Evolutionary conservation across 37 sponge, comb jelly and placozoan genomes (phyloP).

Genomic region (Spongilla lacustris): DNA sequence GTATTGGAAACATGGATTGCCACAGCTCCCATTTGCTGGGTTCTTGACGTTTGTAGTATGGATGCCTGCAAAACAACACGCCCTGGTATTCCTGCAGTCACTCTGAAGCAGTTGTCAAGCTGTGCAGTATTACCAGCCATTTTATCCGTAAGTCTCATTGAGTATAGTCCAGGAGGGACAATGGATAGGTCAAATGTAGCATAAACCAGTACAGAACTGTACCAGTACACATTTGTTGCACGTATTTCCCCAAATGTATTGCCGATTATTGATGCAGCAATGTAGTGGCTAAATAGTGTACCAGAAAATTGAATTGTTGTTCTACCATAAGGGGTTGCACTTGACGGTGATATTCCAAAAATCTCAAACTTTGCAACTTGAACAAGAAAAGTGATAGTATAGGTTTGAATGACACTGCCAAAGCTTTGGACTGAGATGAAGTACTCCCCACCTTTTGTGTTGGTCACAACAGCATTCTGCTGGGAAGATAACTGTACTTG

Average conservation of each 20-base stretch:
- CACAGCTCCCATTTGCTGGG: background rate
- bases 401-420: background rate
- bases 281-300: conserved; percentile 18
- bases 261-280: background rate
- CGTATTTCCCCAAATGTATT: background rate
- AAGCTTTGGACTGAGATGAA: conserved; percentile 21
- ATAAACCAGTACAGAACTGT: conserved; percentile 27
- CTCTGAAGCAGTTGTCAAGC: conserved; percentile 5
- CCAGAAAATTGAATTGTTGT: conserved; percentile 21
- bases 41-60: background rate
- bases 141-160: background rate
- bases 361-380: conserved; percentile 44
- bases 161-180: conserved; percentile 15
- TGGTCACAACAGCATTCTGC: conserved; percentile 22
- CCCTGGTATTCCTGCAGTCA: conserved; percentile 31
- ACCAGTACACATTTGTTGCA: conserved; percentile 19
- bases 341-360: conserved; percentile 1
- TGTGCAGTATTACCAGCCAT: background rate
- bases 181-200: conserved; percentile 34
- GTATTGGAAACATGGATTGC: conserved; percentile 3
- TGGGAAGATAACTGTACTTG: conserved; percentile 2
- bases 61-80: background rate
- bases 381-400: conserved; percentile 6
- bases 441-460: conserved; percentile 24
- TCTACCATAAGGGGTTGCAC: conserved; percentile 13